Conservation (phyloP, 2,797 vertebrate genomes). For the Sebastes hubbsi region DNA sequence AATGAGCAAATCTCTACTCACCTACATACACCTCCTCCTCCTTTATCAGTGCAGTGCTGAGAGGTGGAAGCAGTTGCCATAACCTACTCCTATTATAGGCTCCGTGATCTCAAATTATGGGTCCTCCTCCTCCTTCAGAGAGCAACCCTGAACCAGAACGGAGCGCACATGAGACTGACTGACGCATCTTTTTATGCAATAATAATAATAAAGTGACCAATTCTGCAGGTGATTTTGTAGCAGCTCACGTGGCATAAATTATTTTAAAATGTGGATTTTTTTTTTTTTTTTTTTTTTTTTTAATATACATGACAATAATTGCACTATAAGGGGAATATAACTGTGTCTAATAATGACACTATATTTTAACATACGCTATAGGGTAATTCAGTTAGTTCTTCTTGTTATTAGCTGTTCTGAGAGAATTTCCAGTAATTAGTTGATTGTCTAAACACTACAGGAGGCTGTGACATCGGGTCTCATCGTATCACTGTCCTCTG, state of each 20-base stretch:
- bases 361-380: neutral
- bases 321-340: neutral
- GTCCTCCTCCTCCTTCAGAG: slow-evolving; percentile 73
- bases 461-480: slow-evolving; percentile 50
- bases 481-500: slow-evolving; percentile 63
- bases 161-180: slow-evolving; percentile 75
- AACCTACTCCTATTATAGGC: slow-evolving; percentile 66
- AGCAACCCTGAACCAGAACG: slow-evolving; percentile 63
- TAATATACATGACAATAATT: neutral
- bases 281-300: neutral
- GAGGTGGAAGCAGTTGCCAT: slow-evolving; percentile 57
- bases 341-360: neutral
- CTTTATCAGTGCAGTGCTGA: slow-evolving; percentile 51
- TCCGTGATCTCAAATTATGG: slow-evolving; percentile 69
- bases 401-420: neutral
- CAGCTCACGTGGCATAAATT: neutral
- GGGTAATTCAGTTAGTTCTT: neutral
- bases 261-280: neutral
- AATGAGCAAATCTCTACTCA: slow-evolving; percentile 60
- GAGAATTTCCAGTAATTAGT: slow-evolving; percentile 41
- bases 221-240: neutral
- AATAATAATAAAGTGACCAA: neutral
- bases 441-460: slow-evolving; percentile 44
- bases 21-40: slow-evolving; percentile 54
- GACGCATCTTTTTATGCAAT: slow-evolving; percentile 20